Evolutionary conservation across 2,113 vertebrate genomes (phyloP).

Genomic region (Rhodinocichla rosea): DNA sequence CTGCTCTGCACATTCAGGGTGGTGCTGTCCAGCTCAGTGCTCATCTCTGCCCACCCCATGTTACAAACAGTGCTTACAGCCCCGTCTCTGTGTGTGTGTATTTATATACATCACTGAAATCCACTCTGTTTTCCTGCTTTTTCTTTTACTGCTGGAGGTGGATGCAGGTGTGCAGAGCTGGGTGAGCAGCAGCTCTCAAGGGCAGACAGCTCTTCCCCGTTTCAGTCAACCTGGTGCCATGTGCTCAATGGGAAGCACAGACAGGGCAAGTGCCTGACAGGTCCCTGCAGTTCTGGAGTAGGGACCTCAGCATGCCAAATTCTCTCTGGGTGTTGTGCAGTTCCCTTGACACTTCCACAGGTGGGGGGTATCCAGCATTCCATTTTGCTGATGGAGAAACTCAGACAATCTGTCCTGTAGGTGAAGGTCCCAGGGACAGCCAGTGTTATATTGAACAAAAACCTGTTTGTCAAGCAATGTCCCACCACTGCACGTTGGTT

Average conservation of each 20-base stretch:
- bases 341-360: not conserved
- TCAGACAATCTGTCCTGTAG: fast-evolving
- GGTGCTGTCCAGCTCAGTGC: not conserved
- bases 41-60: not conserved
- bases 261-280: not conserved
- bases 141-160: not conserved
- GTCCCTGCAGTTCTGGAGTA: not conserved
- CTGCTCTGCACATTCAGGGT: not conserved
- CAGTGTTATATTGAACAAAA: not conserved
- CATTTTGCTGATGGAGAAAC: not conserved
- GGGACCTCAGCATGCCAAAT: not conserved
- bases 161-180: not conserved
- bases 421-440: not conserved
- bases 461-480: not conserved
- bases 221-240: not conserved
- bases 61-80: not conserved
- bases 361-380: fast-evolving
- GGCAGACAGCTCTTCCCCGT: not conserved
- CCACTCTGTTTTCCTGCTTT: not conserved
- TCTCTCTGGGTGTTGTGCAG: not conserved
- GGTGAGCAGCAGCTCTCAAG: not conserved
- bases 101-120: not conserved
- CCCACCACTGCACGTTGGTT: fast-evolving
- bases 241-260: not conserved
- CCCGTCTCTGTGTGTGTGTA: not conserved